phyloP scores from a whole-genome alignment of 2,797 vertebrate species.

The Dicrostonyx torquatus region DNA sequence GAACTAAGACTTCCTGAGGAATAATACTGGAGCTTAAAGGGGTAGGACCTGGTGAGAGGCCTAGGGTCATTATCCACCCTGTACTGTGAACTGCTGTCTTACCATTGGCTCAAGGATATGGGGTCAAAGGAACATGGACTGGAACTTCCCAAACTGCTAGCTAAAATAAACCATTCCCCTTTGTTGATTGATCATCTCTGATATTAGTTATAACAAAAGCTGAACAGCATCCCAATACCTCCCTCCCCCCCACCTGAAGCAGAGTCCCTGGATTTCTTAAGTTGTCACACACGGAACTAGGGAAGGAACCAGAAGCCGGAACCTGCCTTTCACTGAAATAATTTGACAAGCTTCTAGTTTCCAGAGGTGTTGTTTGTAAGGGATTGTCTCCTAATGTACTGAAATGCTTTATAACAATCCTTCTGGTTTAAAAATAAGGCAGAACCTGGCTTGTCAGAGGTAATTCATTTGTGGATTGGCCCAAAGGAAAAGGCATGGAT shows the following conservation, averaged over 20 bases:
- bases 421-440: slow-evolving; percentile 45
- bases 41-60: not conserved
- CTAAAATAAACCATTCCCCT: not conserved
- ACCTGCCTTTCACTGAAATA: not conserved
- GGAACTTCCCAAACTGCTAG: not conserved
- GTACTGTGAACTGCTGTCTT: not conserved
- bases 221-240: not conserved
- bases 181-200: not conserved
- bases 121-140: not conserved
- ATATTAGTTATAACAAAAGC: not conserved
- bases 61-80: not conserved
- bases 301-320: not conserved
- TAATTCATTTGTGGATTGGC: slow-evolving; percentile 59
- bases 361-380: slow-evolving; percentile 28
- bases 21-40: not conserved
- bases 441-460: slow-evolving; percentile 60
- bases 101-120: not conserved
- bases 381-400: slow-evolving; percentile 42
- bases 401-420: slow-evolving; percentile 26
- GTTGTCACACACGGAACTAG: not conserved
- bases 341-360: slow-evolving; percentile 35
- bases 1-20: no score
- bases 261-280: not conserved
- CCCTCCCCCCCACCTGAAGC: not conserved
- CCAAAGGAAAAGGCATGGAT: slow-evolving; percentile 51